Percentiles rank a stretch among this genome's conserved stretches.
Evolutionary conservation across 2,888 invertebrate species (phyloP).

Genomic region (Tipula lateralis): DNA sequence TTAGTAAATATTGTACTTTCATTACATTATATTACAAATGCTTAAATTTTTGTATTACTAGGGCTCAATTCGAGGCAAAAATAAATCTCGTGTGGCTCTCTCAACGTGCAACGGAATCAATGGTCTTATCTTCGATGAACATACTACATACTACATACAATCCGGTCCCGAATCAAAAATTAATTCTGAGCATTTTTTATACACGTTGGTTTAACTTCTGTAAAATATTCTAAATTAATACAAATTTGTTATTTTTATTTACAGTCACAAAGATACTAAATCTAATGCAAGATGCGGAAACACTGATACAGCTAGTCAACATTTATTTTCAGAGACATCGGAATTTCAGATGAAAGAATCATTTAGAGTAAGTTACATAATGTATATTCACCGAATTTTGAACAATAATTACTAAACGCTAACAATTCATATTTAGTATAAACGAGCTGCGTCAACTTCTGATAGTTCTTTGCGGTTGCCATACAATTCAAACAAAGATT

Average conservation of each 20-base stretch:
- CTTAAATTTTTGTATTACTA: slow-evolving; percentile 34
- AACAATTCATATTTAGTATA: slow-evolving; percentile 60
- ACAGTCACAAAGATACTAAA: neutral
- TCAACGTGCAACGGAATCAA: slow-evolving; percentile 75
- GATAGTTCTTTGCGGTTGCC: slow-evolving; percentile 67
- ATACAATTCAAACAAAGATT: slow-evolving; percentile 77
- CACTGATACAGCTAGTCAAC: neutral
- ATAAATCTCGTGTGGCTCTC: slow-evolving; percentile 74
- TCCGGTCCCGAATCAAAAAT: slow-evolving; percentile 43
- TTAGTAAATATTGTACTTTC: slow-evolving; percentile 36
- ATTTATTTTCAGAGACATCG: neutral
- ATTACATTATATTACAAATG: neutral
- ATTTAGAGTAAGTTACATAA: neutral
- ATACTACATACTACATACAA: slow-evolving; percentile 66
- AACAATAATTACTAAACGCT: neutral
- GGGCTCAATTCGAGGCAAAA: slow-evolving; percentile 65
- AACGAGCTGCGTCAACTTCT: slow-evolving; percentile 54
- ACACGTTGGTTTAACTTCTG: slow-evolving; percentile 41
- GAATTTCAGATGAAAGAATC: neutral
- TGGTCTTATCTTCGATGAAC: slow-evolving; percentile 75
- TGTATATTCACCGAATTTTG: neutral
- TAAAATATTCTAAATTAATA: neutral
- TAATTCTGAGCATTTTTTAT: slow-evolving; percentile 46
- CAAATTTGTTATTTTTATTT: neutral
- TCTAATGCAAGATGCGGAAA: neutral